phyloP scores from a whole-genome alignment of 2,113 vertebrate species.

The Anser brachyrhynchus region DNA sequence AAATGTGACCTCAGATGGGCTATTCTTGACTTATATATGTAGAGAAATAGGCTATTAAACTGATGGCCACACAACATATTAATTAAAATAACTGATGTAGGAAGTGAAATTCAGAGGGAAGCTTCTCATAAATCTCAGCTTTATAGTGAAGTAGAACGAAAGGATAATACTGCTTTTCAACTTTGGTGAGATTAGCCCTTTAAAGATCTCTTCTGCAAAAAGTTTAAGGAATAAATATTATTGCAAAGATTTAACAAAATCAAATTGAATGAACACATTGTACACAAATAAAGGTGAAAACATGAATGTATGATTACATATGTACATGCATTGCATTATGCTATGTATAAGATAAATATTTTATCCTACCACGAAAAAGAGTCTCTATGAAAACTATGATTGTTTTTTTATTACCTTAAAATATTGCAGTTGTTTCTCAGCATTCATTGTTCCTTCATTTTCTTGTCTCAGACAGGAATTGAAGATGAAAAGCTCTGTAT shows the following conservation, averaged over 20 bases:
- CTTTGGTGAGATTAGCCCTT: neutral
- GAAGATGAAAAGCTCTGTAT: conserved; percentile 98
- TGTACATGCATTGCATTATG: conserved; percentile 46
- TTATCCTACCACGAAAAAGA: conserved; percentile 68
- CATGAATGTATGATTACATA: conserved; percentile 47
- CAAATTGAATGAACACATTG: conserved; percentile 33
- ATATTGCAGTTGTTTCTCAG: conserved; percentile 88
- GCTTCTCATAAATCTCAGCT: neutral
- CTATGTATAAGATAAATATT: conserved; percentile 67
- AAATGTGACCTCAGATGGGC: neutral
- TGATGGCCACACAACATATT: neutral
- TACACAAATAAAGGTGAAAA: conserved; percentile 53
- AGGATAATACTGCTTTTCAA: neutral
- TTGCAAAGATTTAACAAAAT: conserved; percentile 2
- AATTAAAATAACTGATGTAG: neutral
- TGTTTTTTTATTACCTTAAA: conserved; percentile 91
- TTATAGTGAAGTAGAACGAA: neutral
- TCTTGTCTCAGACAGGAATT: conserved; percentile 93
- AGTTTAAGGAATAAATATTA: neutral
- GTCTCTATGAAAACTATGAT: conserved; percentile 62
- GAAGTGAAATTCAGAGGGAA: neutral
- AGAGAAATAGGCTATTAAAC: conserved; percentile 1
- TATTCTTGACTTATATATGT: neutral
- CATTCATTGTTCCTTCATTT: conserved; percentile 81
- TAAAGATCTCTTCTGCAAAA: neutral